These are phyloP conservation scores for Paracentrotus lividus DNA, from an alignment of 53 echinoderm and acorn worm genomes.

Conservation along the genomic window DNA sequence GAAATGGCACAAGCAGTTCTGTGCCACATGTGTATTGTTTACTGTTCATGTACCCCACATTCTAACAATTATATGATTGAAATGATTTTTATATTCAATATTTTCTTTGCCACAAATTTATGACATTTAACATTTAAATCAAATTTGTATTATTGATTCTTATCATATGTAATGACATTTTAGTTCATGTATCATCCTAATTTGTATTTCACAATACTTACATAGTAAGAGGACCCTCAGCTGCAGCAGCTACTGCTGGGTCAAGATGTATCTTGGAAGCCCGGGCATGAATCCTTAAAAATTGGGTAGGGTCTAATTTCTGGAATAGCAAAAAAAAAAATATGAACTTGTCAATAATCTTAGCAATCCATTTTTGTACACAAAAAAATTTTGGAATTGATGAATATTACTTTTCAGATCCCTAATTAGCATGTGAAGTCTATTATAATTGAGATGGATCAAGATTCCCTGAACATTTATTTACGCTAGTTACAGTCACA, in stretches of 20 bases:
- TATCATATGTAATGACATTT: too few relatives aligned
- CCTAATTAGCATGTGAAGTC: too few relatives aligned
- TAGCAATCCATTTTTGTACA: too few relatives aligned
- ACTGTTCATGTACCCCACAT: neutral
- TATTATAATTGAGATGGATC: too few relatives aligned
- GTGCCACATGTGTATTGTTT: neutral
- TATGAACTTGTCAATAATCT: too few relatives aligned
- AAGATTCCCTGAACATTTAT: too few relatives aligned
- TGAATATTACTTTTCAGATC: too few relatives aligned
- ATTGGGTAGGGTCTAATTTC: conserved; percentile 99
- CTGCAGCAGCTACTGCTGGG: conserved; percentile 87
- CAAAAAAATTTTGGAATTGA: too few relatives aligned
- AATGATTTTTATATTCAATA: neutral
- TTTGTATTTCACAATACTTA: conserved; percentile 58
- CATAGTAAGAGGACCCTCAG: conserved; percentile 98
- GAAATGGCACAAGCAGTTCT: neutral
- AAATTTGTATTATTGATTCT: too few relatives aligned
- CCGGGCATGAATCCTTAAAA: conserved; percentile 90
- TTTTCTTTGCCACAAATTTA: neutral
- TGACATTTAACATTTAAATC: too few relatives aligned
- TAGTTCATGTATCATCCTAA: neutral
- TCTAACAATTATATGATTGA: neutral
- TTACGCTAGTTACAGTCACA: too few relatives aligned
- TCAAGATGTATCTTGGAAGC: conserved; percentile 92
- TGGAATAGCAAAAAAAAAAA: conserved; percentile 47